Evolutionary conservation across 2,888 invertebrate species (phyloP).

Genomic region (Polydrusus pterygomalis): DNA sequence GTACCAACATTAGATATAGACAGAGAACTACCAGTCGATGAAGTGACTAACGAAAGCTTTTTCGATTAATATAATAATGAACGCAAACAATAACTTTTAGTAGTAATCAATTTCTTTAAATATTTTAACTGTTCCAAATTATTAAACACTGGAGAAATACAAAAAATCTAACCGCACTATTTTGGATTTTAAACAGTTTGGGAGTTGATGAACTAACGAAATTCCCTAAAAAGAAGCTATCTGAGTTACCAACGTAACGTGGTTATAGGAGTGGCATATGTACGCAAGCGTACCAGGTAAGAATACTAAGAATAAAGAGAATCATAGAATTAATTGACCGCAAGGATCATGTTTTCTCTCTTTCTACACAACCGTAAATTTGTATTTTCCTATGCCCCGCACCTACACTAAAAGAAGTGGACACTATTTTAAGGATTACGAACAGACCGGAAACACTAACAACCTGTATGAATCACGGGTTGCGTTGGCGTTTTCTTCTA

Average conservation of each 20-base stretch:
- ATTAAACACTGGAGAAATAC: background rate
- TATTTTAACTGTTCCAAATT: background rate
- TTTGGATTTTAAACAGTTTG: conserved; percentile 18
- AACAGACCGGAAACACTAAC: background rate
- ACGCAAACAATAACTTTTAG: conserved; percentile 12
- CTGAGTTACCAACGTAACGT: conserved; percentile 26
- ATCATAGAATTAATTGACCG: background rate
- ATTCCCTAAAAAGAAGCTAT: conserved; percentile 30
- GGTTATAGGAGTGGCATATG: conserved; percentile 26
- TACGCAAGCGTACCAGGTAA: conserved; percentile 26
- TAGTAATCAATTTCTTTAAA: background rate
- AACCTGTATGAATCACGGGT: conserved; percentile 20
- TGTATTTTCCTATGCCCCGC: background rate
- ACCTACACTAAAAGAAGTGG: too few relatives aligned
- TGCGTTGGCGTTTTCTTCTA: conserved; percentile 18
- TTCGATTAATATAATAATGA: background rate
- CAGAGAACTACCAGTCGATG: conserved; percentile 24
- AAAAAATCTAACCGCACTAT: conserved; percentile 25
- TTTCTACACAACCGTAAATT: background rate
- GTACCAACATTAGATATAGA: conserved; percentile 47
- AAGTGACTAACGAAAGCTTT: background rate
- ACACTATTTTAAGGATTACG: background rate
- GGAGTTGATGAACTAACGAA: conserved; percentile 25
- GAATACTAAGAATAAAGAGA: too few relatives aligned
- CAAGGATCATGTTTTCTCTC: background rate